Conservation (phyloP, 2,888 invertebrate genomes). For the Teleogryllus oceanicus region DNA sequence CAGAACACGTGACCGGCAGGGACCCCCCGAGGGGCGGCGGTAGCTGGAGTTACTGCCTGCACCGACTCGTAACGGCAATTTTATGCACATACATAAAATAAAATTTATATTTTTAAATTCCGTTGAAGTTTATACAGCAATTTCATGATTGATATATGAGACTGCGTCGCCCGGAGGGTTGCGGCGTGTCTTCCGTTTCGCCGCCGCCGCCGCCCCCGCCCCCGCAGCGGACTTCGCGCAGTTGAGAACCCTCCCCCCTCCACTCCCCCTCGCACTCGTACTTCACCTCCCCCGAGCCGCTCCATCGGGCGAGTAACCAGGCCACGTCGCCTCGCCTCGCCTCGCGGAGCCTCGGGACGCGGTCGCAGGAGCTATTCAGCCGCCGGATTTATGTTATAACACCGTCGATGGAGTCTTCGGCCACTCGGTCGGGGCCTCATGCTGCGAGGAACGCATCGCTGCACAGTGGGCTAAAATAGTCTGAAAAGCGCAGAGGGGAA, state of each 20-base stretch:
- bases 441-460: too few relatives aligned
- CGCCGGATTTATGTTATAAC: constrained; percentile 18
- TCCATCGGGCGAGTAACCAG: neutral
- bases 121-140: constrained; percentile 18
- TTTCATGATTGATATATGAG: constrained; percentile 7
- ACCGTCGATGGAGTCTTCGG: neutral
- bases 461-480: too few relatives aligned
- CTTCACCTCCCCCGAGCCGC: neutral
- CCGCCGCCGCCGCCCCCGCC: neutral
- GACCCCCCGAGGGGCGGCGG: neutral
- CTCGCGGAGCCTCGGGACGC: neutral
- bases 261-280: neutral
- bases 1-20: neutral
- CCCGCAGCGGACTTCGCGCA: neutral
- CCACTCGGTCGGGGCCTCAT: too few relatives aligned
- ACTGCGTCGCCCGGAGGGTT: neutral
- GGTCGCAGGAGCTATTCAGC: neutral
- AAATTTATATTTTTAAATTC: constrained; percentile 18
- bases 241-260: neutral
- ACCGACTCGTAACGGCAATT: neutral
- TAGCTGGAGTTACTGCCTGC: neutral
- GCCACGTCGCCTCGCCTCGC: neutral
- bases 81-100: constrained; percentile 18
- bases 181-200: neutral
- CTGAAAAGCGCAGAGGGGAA: too few relatives aligned